phyloP scores from a whole-genome alignment of 2,113 vertebrate species.

The Catagonus wagneri region DNA sequence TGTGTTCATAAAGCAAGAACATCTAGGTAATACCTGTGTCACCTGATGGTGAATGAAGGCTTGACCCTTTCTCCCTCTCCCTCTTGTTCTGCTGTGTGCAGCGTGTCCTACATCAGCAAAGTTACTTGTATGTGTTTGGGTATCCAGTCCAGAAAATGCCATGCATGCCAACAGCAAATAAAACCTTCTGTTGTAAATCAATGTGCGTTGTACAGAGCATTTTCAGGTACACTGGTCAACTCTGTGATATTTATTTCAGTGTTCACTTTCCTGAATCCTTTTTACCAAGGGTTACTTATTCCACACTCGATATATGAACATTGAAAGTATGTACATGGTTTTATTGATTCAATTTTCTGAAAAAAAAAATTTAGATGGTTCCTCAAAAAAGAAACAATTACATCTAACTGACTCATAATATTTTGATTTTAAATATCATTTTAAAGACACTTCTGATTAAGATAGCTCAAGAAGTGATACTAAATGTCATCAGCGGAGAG shows the following conservation, averaged over 20 bases:
- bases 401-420: not conserved
- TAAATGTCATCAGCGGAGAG: not conserved
- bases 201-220: not conserved
- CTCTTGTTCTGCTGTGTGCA: not conserved
- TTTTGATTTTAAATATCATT: constrained; percentile 59
- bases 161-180: constrained; percentile 7
- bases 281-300: not conserved
- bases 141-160: constrained; percentile 39
- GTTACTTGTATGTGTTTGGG: not conserved
- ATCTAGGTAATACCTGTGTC: not conserved
- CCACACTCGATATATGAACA: not conserved
- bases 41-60: not conserved
- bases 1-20: not conserved
- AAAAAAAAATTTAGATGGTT: not conserved
- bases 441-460: constrained; percentile 48
- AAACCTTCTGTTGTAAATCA: not conserved
- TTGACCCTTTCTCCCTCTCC: not conserved
- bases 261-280: constrained; percentile 3
- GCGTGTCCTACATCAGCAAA: not conserved
- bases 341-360: constrained; percentile 47
- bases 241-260: not conserved
- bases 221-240: not conserved
- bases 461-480: constrained; percentile 1
- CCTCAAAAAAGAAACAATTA: constrained; percentile 27
- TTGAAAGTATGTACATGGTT: not conserved